Conservation (phyloP, 2,797 vertebrate genomes). For the Chrysocyon brachyurus region DNA sequence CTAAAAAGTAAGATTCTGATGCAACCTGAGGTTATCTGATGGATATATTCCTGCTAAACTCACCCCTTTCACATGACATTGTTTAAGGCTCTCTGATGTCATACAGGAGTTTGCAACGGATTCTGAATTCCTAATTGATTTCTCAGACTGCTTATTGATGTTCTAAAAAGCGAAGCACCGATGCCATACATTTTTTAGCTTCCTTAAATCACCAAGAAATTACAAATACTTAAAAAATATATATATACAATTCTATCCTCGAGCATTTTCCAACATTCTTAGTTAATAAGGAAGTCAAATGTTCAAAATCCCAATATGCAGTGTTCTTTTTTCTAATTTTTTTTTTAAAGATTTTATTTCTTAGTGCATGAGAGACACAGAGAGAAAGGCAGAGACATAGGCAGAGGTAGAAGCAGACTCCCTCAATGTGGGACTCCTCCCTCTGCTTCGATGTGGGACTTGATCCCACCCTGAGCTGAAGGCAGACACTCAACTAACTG, state of each 20-base stretch:
- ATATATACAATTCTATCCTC: background rate
- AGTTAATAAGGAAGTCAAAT: background rate
- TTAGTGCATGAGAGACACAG: too few species aligned
- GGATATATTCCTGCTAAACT: background rate
- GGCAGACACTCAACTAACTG: too few species aligned
- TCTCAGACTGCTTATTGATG: background rate
- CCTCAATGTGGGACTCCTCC: too few species aligned
- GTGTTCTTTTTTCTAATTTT: background rate
- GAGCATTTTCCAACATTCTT: background rate
- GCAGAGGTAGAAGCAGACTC: too few species aligned
- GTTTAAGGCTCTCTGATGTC: background rate
- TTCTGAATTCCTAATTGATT: background rate
- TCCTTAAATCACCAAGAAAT: background rate
- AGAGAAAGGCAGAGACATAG: too few species aligned
- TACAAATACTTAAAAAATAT: background rate
- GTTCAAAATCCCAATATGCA: background rate
- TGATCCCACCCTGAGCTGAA: too few species aligned
- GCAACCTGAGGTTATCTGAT: background rate
- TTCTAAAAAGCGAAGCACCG: conserved; percentile 1
- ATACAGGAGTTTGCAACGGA: background rate
- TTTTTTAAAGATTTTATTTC: too few species aligned
- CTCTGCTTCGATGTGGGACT: too few species aligned
- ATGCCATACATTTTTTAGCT: background rate
- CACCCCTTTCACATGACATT: background rate
- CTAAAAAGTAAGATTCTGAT: background rate